Conservation (phyloP, 1,140 invertebrate species). For the Pomacea maculata region DNA sequence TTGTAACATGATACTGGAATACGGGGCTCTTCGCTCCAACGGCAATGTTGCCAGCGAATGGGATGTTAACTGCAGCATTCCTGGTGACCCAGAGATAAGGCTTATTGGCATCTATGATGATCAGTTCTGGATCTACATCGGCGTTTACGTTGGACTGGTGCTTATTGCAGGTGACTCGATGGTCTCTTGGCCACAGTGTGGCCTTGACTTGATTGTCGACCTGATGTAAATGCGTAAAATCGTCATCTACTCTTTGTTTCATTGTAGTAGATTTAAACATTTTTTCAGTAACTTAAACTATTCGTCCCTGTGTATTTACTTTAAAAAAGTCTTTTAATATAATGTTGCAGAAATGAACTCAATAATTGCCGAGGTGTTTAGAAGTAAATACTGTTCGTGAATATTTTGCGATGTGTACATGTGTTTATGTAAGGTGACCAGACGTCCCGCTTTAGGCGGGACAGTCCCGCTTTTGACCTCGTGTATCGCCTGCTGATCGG, state of each 20-base stretch:
- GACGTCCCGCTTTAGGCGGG: too few species aligned
- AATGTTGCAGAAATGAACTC: neutral
- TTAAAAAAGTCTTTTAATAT: neutral
- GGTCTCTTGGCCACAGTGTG: too few species aligned
- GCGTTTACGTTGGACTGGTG: slow-evolving; percentile 34
- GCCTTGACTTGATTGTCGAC: neutral
- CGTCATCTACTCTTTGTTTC: neutral
- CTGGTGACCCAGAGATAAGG: slow-evolving; percentile 30
- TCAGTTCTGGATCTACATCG: slow-evolving; percentile 44
- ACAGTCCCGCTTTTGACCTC: too few species aligned
- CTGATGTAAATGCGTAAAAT: neutral
- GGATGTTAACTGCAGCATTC: slow-evolving; percentile 28
- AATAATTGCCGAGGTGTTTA: neutral
- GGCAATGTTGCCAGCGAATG: too few species aligned
- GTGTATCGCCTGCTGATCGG: too few species aligned
- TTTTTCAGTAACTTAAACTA: too few species aligned
- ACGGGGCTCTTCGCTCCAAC: too few species aligned
- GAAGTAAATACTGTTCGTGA: neutral
- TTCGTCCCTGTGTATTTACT: neutral
- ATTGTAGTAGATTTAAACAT: neutral
- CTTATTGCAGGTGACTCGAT: slow-evolving; percentile 38
- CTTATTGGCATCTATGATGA: slow-evolving; percentile 33
- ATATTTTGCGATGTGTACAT: neutral
- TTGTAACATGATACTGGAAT: too few species aligned
- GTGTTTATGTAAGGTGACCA: too few species aligned